Evolutionary conservation across 2,797 vertebrate species (phyloP).

Genomic region (Orestias chungarensis): DNA sequence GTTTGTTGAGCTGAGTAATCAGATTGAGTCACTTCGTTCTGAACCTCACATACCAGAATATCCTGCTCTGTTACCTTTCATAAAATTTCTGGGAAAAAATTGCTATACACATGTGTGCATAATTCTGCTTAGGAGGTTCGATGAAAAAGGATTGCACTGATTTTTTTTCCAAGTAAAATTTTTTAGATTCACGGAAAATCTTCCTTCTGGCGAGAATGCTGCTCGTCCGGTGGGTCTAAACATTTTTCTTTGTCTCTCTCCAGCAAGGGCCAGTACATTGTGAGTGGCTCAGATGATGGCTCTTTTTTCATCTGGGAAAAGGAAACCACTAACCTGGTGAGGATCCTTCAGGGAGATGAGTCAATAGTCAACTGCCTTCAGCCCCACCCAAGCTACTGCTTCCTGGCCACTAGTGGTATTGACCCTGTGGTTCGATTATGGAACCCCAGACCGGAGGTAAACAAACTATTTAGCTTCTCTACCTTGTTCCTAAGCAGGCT

Average conservation of each 20-base stretch:
- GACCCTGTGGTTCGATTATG: conserved; percentile 96
- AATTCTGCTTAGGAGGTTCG: not conserved
- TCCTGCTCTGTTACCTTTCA: not conserved
- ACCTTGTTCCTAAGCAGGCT: not conserved
- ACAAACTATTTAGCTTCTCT: not conserved
- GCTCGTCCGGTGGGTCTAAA: conserved; percentile 54
- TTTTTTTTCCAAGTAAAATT: not conserved
- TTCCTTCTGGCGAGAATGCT: not conserved
- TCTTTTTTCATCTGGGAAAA: conserved; percentile 99
- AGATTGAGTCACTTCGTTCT: not conserved
- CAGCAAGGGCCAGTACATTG: conserved; percentile 97
- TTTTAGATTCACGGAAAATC: not conserved
- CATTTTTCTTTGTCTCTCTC: conserved; percentile 24
- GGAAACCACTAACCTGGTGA: conserved; percentile 95
- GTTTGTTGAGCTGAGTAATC: not conserved
- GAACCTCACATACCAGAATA: conserved; percentile 1
- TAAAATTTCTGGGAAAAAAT: not conserved
- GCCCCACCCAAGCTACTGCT: conserved; percentile 97
- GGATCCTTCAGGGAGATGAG: conserved; percentile 96
- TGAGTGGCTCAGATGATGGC: conserved; percentile 97
- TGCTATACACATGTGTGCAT: not conserved
- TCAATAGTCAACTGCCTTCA: conserved; percentile 99
- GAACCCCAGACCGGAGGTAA: conserved; percentile 95
- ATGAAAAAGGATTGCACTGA: not conserved
- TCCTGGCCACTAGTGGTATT: conserved; percentile 96